Base-by-base conservation (phyloP, 2,113 vertebrate species). In the Lepus europaeus region DNA sequence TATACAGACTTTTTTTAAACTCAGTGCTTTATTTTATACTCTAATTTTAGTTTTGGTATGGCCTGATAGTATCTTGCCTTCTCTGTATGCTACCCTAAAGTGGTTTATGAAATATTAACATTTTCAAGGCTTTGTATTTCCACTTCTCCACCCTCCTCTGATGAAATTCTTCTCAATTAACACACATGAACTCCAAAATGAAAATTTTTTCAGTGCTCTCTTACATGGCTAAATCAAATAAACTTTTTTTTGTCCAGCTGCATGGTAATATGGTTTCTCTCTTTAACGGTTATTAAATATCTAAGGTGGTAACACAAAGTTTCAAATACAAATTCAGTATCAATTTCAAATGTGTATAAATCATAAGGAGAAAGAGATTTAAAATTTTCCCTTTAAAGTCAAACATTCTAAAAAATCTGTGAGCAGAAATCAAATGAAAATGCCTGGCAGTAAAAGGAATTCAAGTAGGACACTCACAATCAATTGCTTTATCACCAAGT, bases 321-420 rank as follows among this genome's bases (percentile, higher is more conserved):
- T 88, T 84, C 49, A 49, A 33, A 72, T 93, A 33, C 53, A 91
- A 73, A 68, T 63, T 77, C 17, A 33, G 76, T 51, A 68, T 61
- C 77, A 84, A 72, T 66, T 93, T 86, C 23, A 83, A 95, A 92
- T 70, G 45, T 81, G 85, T 61, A 93, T 19, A 90, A 93, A 74
- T 2, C n/a, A 63, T 51, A 80, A 78, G 33, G 73, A 73, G 45
- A 61, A 16, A 79, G 49, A 87, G 17, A 22, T 59, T 33, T 76
- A 69, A 85, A 64, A 68, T 79, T 91, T 91, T 81, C 63, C 11
- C 31, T 78, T 90, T 73, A 73, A 88, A 89, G 69, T 51, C 39
- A 85, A 92, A 78, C 7, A 85, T 70, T 20, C 12, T 49, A n/a
- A 93, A n/a, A 45, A 93, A 93, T 74, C 31, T 90, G 14, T 86